Evolutionary conservation across 2,888 invertebrate species (phyloP).

Genomic region (Lampropteryx suffumata): DNA sequence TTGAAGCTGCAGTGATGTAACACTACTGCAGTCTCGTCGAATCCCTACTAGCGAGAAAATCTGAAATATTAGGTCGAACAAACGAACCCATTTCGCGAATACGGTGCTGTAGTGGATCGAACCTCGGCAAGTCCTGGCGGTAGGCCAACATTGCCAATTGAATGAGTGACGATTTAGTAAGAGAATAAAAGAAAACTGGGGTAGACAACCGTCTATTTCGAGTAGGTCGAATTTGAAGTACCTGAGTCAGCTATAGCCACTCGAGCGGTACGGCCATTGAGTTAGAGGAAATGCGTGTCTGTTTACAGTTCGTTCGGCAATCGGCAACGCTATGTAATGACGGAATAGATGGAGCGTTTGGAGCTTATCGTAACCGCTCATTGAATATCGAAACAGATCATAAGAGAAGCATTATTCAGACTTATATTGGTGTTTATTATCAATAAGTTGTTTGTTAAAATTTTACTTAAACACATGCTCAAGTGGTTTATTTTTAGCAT

Average conservation of each 20-base stretch:
- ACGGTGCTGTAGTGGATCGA: slow-evolving; percentile 55
- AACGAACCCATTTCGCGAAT: slow-evolving; percentile 57
- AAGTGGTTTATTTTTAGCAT: slow-evolving; percentile 4
- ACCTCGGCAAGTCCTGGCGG: slow-evolving; percentile 72
- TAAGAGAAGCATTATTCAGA: slow-evolving; percentile 19
- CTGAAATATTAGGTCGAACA: slow-evolving; percentile 30
- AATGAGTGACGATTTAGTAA: slow-evolving; percentile 76
- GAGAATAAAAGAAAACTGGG: slow-evolving; percentile 69
- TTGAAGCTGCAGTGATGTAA: slow-evolving; percentile 34
- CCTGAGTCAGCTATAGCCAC: slow-evolving; percentile 76
- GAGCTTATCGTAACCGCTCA: slow-evolving; percentile 26
- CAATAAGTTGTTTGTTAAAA: slow-evolving; percentile 9
- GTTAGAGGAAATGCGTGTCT: slow-evolving; percentile 68
- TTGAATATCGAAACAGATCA: slow-evolving; percentile 24
- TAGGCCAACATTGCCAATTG: slow-evolving; percentile 73
- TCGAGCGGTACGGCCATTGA: slow-evolving; percentile 65
- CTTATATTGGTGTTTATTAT: slow-evolving; percentile 15
- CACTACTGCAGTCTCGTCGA: slow-evolving; percentile 16
- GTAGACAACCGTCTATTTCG: slow-evolving; percentile 72
- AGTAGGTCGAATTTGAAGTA: slow-evolving; percentile 72
- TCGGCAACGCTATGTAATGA: slow-evolving; percentile 45
- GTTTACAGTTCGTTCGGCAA: slow-evolving; percentile 52
- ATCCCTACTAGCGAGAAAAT: slow-evolving; percentile 13
- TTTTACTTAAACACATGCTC: background rate
- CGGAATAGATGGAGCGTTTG: slow-evolving; percentile 31